Evolutionary conservation across 2,113 vertebrate genomes (phyloP).

Genomic region (Tragelaphus scriptus): DNA sequence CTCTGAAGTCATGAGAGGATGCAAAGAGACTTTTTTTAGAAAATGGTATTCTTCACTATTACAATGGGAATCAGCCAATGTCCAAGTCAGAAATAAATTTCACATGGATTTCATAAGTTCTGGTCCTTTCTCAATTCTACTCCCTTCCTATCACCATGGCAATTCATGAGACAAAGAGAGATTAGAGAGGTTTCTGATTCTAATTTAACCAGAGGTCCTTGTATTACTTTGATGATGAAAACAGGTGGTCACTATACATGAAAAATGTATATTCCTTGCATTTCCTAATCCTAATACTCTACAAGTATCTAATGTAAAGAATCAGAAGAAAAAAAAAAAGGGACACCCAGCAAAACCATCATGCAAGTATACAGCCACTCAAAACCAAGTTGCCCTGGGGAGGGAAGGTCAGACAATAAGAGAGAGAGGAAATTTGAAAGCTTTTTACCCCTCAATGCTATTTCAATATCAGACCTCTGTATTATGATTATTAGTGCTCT

Average conservation of each 20-base stretch:
- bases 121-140: not conserved
- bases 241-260: not conserved
- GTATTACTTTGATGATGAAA: not conserved
- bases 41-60: not conserved
- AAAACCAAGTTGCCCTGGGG: not conserved
- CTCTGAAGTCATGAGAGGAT: not conserved
- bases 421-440: not conserved
- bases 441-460: not conserved
- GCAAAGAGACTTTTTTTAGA: not conserved
- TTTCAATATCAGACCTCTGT: not conserved
- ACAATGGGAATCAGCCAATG: not conserved
- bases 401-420: not conserved
- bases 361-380: not conserved
- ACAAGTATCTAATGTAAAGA: not conserved
- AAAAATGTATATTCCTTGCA: not conserved
- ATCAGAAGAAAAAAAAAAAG: not conserved
- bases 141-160: not conserved
- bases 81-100: not conserved
- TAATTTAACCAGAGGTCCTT: not conserved
- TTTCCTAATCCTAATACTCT: not conserved
- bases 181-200: not conserved
- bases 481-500: not conserved
- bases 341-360: not conserved
- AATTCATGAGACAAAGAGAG: not conserved
- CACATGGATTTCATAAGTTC: not conserved